A percentile compares a stretch with the other conserved stretches of the same genome.
These are phyloP conservation scores for Hyperoodon ampullatus DNA, from an alignment of 2,113 vertebrate species.

Conservation along the genomic window DNA sequence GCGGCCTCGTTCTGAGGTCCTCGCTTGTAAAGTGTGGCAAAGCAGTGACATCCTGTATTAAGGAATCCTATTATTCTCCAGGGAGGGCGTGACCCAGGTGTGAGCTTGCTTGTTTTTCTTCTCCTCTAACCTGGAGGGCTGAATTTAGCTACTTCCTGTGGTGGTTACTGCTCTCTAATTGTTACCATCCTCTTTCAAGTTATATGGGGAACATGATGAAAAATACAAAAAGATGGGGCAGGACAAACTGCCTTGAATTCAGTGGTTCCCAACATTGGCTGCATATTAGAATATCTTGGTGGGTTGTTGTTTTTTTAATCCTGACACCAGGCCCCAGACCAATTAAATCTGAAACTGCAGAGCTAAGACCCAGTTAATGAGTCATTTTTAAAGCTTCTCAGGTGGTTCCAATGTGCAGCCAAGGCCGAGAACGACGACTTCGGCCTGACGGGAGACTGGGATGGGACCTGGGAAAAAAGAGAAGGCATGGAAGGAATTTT, in stretches of 20 bases:
- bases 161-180: rapidly evolving
- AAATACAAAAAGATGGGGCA: slow-evolving; percentile 41
- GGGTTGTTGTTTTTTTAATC: not conserved
- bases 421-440: not conserved
- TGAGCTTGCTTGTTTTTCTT: not conserved
- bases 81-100: not conserved
- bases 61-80: not conserved
- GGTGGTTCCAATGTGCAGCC: not conserved
- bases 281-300: not conserved
- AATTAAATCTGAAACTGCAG: slow-evolving; percentile 41
- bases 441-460: not conserved
- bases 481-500: slow-evolving; percentile 51
- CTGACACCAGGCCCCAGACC: not conserved
- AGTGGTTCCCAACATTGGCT: not conserved
- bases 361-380: slow-evolving; percentile 41
- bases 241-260: slow-evolving; percentile 42
- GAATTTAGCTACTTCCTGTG: not conserved
- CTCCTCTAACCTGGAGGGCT: not conserved
- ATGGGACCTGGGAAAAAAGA: not conserved
- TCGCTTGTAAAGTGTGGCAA: not conserved
- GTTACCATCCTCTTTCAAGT: not conserved
- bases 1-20: not conserved
- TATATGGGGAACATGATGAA: not conserved
- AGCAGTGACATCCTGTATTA: not conserved
- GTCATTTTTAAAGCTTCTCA: not conserved